Base-by-base conservation (phyloP, 2,113 vertebrate species). In the Eretmochelys imbricata region DNA sequence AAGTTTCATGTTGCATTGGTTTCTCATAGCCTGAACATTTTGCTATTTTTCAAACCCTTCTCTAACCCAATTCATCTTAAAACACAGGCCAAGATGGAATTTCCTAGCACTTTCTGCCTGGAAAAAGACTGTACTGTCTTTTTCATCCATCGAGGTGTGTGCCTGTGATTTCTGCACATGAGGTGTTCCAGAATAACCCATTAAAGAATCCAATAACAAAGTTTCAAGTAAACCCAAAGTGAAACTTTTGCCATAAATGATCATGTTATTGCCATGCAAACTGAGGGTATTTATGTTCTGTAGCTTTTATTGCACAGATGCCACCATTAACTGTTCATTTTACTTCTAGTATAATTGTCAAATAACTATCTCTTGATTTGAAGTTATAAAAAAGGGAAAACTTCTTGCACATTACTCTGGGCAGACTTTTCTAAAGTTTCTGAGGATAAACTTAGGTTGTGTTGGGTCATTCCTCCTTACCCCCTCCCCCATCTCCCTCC, bases 351-450 rank as follows among this genome's bases (percentile, higher is more conserved):
- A 83, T 50, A 88, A 88, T 69, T 88, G 65, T 42, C 65, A 54
- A 65, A 88, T 92, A 80, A 88, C 82, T 87, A 82, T 91, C 51
- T 91, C 78, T 91, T 91, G 69, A 85, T 88, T 79, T 92, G 79
- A 82, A 72, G 79, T 83, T 88, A 85, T 82, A 87, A 92, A 88
- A 79, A 79, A 79, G 48, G 82, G 51, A 76, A 51, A 49, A 51
- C 84, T 57, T 51, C 84, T 87, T 51, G 29, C 29, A 65, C 13
- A 65, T 31, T 35, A 65, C 31, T 65, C 57, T 65, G 59, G 59
- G 13, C 59, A 65, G 19, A 57, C 55, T 57, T 57, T 54, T 57
- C 55, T 27, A 57, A 57, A 57, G 29, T 62, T 62, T 62, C 59
- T 62, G 35, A 16, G 7, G 59, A 65, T 65, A 65, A 35, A 35